Conservation (phyloP, 1,140 invertebrate genomes). For the Zaprionus lachaisei region DNA sequence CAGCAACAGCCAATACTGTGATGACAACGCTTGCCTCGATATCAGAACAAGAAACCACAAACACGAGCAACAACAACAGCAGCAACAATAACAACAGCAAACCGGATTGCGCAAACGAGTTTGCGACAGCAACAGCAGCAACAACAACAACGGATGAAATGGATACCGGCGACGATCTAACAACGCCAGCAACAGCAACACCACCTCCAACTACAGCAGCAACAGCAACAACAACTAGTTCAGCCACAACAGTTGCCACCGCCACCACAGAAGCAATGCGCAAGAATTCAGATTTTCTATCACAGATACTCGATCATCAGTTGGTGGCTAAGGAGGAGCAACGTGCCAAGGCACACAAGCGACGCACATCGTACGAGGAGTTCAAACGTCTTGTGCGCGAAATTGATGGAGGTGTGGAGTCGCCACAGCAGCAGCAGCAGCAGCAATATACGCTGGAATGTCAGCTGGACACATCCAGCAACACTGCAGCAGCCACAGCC, state of each 20-base stretch:
- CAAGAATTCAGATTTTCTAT: slow-evolving; percentile 84
- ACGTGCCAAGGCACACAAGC: slow-evolving; percentile 79
- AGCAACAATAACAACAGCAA: slow-evolving; percentile 38
- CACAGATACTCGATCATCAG: slow-evolving; percentile 82
- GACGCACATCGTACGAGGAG: slow-evolving; percentile 84
- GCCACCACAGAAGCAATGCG: slow-evolving; percentile 76
- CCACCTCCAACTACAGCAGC: slow-evolving; percentile 47
- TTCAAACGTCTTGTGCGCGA: slow-evolving; percentile 82
- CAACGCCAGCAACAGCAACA: slow-evolving; percentile 44
- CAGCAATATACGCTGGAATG: slow-evolving; percentile 21
- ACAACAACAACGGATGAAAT: slow-evolving; percentile 56
- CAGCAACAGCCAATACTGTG: slow-evolving; percentile 38
- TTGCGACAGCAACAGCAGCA: slow-evolving; percentile 40
- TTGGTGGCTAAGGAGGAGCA: slow-evolving; percentile 77
- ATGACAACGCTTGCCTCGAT: slow-evolving; percentile 72
- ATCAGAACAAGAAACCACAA: slow-evolving; percentile 80
- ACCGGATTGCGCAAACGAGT: slow-evolving; percentile 82
- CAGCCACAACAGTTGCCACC: slow-evolving; percentile 31
- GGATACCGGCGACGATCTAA: slow-evolving; percentile 70
- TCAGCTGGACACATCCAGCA: slow-evolving; percentile 36
- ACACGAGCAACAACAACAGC: slow-evolving; percentile 31
- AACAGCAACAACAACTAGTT: slow-evolving; percentile 16
- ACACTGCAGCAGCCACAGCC: slow-evolving; percentile 4
- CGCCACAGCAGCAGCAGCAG: slow-evolving; percentile 6
- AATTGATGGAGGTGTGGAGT: slow-evolving; percentile 61